Conservation (phyloP, 2,797 vertebrate species). For the Gambelia wislizenii region DNA sequence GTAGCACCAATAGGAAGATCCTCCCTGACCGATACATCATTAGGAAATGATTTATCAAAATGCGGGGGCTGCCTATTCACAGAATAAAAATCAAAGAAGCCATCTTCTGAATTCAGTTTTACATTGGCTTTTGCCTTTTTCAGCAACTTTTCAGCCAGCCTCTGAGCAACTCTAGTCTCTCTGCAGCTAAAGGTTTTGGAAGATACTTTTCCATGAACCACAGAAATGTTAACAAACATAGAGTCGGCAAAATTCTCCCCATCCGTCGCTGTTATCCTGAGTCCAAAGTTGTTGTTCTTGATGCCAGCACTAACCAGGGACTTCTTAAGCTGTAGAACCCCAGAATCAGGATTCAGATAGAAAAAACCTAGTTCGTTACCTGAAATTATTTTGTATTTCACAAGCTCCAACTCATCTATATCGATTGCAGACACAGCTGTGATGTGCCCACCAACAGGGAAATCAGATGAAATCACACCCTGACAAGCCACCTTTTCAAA, state of each 20-base stretch:
- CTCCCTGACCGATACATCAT: constrained; percentile 89
- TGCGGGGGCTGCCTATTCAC: constrained; percentile 93
- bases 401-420: constrained; percentile 93
- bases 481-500: constrained; percentile 96
- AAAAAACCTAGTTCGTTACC: constrained; percentile 94
- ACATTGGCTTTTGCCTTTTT: constrained; percentile 92
- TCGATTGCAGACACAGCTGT: constrained; percentile 97
- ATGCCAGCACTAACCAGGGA: constrained; percentile 85
- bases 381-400: constrained; percentile 96
- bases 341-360: constrained; percentile 94
- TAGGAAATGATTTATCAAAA: constrained; percentile 93
- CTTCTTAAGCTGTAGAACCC: constrained; percentile 89
- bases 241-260: constrained; percentile 95
- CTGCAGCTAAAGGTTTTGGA: constrained; percentile 91
- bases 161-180: constrained; percentile 95
- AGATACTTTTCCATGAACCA: constrained; percentile 88
- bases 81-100: constrained; percentile 95
- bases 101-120: constrained; percentile 90
- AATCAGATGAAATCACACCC: constrained; percentile 91
- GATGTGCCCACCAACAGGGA: constrained; percentile 90
- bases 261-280: constrained; percentile 95
- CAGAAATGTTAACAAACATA: constrained; percentile 94
- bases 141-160: constrained; percentile 94
- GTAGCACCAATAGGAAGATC: constrained; percentile 87
- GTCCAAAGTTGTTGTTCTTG: constrained; percentile 87